phyloP scores from a whole-genome alignment of 2,113 vertebrate genomes.

The Perccottus glenii region DNA sequence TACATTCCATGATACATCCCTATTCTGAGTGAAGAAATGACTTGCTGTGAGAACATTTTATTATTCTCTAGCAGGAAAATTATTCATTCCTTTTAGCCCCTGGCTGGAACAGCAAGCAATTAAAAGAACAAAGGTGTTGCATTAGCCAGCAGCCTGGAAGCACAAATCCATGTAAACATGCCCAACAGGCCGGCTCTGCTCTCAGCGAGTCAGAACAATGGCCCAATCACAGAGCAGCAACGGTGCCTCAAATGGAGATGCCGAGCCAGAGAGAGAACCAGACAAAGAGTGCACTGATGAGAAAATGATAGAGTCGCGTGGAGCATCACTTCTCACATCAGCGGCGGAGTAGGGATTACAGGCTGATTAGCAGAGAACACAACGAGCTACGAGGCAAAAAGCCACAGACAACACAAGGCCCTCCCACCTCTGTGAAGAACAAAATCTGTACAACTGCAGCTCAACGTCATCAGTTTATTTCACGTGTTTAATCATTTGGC shows the following conservation, averaged over 20 bases:
- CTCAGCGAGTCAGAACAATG: conserved; percentile 54
- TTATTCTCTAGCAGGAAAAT: conserved; percentile 28
- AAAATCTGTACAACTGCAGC: conserved; percentile 20
- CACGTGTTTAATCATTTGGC: conserved; percentile 7
- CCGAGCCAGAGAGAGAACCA: conserved; percentile 20
- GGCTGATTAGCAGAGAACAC: conserved; percentile 59
- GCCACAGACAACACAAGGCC: conserved; percentile 9
- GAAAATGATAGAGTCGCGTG: conserved; percentile 62
- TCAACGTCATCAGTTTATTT: conserved; percentile 12
- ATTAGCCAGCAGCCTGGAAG: conserved; percentile 60
- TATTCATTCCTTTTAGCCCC: conserved; percentile 49
- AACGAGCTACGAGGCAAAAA: conserved; percentile 33
- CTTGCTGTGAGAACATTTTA: conserved; percentile 13
- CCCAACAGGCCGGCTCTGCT: conserved; percentile 46
- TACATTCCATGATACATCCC: conserved; percentile 5
- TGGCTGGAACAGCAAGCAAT: conserved; percentile 61
- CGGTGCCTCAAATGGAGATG: conserved; percentile 40
- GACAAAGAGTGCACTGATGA: conserved; percentile 66
- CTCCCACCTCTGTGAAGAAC: conserved; percentile 23
- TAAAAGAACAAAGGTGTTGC: conserved; percentile 70
- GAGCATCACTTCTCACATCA: conserved; percentile 55
- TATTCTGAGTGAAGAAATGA: conserved; percentile 22
- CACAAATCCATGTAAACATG: conserved; percentile 64
- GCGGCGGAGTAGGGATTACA: conserved; percentile 55
- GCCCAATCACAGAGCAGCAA: conserved; percentile 65